Conservation (phyloP, 2,797 vertebrate genomes). For the Diglossa cyanea region DNA sequence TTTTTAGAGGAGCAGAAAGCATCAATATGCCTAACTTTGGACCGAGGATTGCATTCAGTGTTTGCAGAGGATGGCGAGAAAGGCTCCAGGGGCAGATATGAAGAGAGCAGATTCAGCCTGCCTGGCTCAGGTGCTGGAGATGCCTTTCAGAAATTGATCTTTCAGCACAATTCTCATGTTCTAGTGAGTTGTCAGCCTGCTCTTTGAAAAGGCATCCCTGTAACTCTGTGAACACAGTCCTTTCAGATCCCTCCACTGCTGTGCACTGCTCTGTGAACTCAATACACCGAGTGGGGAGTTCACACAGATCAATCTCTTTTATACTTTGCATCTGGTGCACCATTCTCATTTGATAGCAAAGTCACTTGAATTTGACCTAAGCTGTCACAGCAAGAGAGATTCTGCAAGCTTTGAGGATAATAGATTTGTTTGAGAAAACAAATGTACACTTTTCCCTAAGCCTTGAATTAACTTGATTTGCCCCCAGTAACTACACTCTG, state of each 20-base stretch:
- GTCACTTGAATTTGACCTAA: constrained; percentile 7
- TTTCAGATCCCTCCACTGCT: neutral
- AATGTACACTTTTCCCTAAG: neutral
- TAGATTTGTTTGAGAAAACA: neutral
- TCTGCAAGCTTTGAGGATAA: neutral
- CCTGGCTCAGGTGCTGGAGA: neutral
- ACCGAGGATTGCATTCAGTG: neutral
- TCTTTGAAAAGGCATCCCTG: constrained; percentile 18
- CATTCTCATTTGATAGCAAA: neutral
- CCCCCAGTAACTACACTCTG: neutral
- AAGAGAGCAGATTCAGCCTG: neutral
- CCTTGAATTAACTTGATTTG: neutral
- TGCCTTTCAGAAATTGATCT: neutral
- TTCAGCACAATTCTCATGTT: constrained; percentile 28
- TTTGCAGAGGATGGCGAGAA: neutral
- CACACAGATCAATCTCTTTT: neutral
- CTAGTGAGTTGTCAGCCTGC: neutral
- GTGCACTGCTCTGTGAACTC: neutral
- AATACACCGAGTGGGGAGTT: neutral
- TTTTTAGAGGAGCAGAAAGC: neutral
- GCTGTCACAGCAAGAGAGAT: neutral
- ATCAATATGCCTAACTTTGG: neutral
- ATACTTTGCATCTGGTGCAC: neutral
- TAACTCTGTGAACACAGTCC: neutral
- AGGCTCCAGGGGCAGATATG: neutral